phyloP scores from a whole-genome alignment of 2,797 vertebrate species.

The Onychomys torridus region DNA sequence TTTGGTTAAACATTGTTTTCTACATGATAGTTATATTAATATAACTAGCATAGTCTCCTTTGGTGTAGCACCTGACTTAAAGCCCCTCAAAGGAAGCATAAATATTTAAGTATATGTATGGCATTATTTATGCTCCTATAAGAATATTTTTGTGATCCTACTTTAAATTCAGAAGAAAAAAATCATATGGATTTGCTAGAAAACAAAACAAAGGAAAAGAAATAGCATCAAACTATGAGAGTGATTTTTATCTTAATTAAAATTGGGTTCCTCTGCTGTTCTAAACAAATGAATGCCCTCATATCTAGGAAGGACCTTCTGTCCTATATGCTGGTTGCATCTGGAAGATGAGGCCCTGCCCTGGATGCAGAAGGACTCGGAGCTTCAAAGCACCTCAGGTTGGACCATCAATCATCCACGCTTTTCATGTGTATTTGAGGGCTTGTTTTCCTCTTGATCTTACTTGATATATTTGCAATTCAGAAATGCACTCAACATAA shows the following conservation, averaged over 20 bases:
- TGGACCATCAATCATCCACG: neutral
- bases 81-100: neutral
- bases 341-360: neutral
- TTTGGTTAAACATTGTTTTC: neutral
- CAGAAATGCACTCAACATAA: neutral
- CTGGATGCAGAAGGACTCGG: neutral
- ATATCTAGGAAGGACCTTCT: neutral
- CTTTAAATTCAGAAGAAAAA: constrained; percentile 46
- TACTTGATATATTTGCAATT: constrained; percentile 55
- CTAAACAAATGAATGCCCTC: neutral
- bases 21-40: neutral
- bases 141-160: neutral
- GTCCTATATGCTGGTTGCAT: neutral
- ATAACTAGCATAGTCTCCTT: neutral
- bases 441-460: constrained; percentile 13
- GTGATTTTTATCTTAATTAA: constrained; percentile 36
- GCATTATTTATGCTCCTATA: neutral
- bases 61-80: constrained; percentile 22
- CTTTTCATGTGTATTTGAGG: neutral
- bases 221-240: neutral
- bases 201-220: neutral
- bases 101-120: neutral
- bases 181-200: neutral
- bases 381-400: neutral
- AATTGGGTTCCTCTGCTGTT: neutral